Conservation (phyloP, 2,113 vertebrate genomes). For the Istiophorus platypterus region DNA sequence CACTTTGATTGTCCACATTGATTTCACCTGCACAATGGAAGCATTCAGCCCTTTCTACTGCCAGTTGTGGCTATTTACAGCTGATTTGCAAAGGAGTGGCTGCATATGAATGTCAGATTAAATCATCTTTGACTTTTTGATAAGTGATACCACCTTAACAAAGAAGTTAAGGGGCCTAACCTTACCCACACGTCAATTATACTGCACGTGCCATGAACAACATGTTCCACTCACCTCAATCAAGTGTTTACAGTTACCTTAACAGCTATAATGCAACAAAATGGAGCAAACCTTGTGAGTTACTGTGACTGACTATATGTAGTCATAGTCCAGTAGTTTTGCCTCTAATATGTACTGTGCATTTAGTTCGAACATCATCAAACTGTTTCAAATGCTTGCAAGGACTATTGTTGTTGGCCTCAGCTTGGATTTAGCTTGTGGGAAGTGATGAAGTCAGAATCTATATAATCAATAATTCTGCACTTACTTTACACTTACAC, state of each 20-base stretch:
- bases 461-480: not conserved
- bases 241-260: not conserved
- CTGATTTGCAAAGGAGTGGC: not conserved
- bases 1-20: slow-evolving; percentile 25
- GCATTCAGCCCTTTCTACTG: not conserved
- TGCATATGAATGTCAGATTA: not conserved
- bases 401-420: not conserved
- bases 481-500: not conserved
- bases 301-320: not conserved
- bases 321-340: not conserved
- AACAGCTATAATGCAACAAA: not conserved
- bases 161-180: not conserved
- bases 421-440: not conserved
- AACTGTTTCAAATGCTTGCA: not conserved
- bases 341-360: not conserved
- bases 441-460: not conserved
- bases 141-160: not conserved
- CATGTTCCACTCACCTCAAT: not conserved
- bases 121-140: not conserved
- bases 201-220: not conserved
- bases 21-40: slow-evolving; percentile 14
- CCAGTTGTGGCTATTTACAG: slow-evolving; percentile 3
- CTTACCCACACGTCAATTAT: not conserved
- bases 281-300: not conserved
- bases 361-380: not conserved